Evolutionary conservation across 2,113 vertebrate species (phyloP).

Genomic region (Sinocyclocheilus anshuiensis): DNA sequence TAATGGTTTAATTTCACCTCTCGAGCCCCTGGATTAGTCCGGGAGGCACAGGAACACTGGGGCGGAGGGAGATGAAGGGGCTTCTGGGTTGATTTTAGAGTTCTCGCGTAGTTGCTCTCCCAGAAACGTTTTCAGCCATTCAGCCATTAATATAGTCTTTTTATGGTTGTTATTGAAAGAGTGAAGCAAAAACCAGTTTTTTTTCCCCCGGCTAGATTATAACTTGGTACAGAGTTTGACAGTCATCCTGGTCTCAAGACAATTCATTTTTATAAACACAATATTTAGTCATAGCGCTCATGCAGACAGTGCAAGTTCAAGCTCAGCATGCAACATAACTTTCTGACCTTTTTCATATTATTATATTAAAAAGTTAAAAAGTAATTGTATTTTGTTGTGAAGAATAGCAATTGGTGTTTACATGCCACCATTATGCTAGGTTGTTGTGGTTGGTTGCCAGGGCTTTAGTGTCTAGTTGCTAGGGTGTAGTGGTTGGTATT

Average conservation of each 20-base stretch:
- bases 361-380: neutral
- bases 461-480: no score
- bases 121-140: neutral
- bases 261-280: neutral
- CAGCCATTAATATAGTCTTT: neutral
- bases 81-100: neutral
- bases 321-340: neutral
- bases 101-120: neutral
- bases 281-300: neutral
- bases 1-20: constrained; percentile 53
- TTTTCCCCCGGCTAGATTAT: neutral
- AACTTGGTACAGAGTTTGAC: neutral
- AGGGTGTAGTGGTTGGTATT: no score
- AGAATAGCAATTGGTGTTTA: no score
- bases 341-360: neutral
- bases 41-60: constrained; percentile 9
- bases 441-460: no score
- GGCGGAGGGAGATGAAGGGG: constrained; percentile 10
- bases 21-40: constrained; percentile 28
- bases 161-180: neutral
- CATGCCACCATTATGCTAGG: no score
- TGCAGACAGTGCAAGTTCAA: neutral
- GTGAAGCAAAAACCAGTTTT: neutral
- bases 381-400: no score
- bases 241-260: neutral